phyloP scores from a whole-genome alignment of 2,888 invertebrate genomes.

The Autographa pulchrina region DNA sequence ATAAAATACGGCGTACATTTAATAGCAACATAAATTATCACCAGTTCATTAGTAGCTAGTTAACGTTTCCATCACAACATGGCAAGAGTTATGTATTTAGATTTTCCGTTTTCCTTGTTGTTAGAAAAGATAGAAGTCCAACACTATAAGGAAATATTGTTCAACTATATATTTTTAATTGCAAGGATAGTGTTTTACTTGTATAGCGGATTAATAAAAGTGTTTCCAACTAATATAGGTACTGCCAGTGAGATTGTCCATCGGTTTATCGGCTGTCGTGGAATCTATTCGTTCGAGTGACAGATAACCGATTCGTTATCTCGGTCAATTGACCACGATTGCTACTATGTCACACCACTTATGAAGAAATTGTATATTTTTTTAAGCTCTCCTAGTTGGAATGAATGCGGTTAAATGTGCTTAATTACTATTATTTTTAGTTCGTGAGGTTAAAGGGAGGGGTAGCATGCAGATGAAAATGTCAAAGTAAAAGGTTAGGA shows the following conservation, averaged over 20 bases:
- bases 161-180: neutral
- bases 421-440: neutral
- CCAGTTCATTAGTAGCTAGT: constrained; percentile 42
- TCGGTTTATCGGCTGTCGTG: constrained; percentile 39
- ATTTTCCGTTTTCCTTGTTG: constrained; percentile 47
- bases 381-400: constrained; percentile 8
- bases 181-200: neutral
- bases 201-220: neutral
- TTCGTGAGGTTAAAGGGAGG: constrained; percentile 1
- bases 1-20: constrained; percentile 12
- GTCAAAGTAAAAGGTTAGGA: constrained; percentile 21
- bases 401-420: constrained; percentile 8
- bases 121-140: constrained; percentile 19
- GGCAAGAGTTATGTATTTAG: constrained; percentile 25
- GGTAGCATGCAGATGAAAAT: constrained; percentile 30
- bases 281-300: constrained; percentile 55
- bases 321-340: constrained; percentile 54
- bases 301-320: constrained; percentile 55
- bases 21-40: constrained; percentile 39
- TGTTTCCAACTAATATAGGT: neutral
- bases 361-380: neutral
- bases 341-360: constrained; percentile 31
- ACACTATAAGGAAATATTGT: constrained; percentile 5
- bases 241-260: constrained; percentile 25
- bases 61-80: constrained; percentile 23